A percentile compares a stretch with the other conserved stretches of the same genome.
These are phyloP conservation scores for Paralichthys olivaceus DNA, from an alignment of 2,113 vertebrate genomes.

Conservation along the genomic window DNA sequence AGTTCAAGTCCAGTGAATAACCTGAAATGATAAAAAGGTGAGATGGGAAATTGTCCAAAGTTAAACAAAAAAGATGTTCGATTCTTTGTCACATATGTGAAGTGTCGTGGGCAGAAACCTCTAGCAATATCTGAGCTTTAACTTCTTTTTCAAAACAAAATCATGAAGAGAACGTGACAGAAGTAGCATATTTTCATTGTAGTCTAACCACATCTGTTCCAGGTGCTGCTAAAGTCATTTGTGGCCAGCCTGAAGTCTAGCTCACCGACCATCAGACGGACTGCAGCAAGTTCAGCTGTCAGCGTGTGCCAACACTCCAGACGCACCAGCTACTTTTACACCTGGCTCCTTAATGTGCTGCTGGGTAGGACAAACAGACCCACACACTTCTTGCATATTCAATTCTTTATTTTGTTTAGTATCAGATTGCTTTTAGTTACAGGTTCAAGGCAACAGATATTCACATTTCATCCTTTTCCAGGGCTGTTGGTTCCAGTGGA, in stretches of 20 bases:
- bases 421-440: neutral
- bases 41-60: too few relatives aligned
- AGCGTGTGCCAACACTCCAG: slow-evolving; percentile 94
- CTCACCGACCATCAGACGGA: slow-evolving; percentile 93
- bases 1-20: too few relatives aligned
- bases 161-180: neutral
- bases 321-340: slow-evolving; percentile 93
- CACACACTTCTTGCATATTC: neutral
- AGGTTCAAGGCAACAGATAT: neutral
- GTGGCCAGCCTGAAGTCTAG: slow-evolving; percentile 92
- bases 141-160: too few relatives aligned
- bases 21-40: too few relatives aligned
- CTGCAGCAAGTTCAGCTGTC: slow-evolving; percentile 91
- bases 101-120: too few relatives aligned
- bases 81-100: too few relatives aligned
- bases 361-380: slow-evolving; percentile 82
- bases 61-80: too few relatives aligned
- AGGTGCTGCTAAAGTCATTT: slow-evolving; percentile 95
- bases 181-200: neutral
- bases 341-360: slow-evolving; percentile 94
- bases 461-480: slow-evolving; percentile 47
- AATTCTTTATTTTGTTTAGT: neutral
- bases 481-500: slow-evolving; percentile 91
- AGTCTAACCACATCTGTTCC: neutral
- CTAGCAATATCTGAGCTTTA: too few relatives aligned